phyloP scores from a whole-genome alignment of 1,140 invertebrate species.

The Brachystomella parvula region DNA sequence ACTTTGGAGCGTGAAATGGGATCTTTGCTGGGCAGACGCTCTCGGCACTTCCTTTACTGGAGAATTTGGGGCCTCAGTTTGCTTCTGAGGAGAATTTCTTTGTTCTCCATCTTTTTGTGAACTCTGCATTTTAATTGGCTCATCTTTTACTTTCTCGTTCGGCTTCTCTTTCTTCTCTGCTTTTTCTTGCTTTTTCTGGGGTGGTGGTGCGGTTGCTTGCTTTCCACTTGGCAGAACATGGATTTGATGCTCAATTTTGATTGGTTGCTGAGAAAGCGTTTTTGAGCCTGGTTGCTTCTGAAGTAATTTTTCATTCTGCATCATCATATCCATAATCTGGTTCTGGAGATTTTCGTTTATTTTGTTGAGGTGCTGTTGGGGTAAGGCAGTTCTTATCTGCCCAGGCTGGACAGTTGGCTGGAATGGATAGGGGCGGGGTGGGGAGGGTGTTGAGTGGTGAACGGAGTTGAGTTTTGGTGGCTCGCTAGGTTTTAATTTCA shows the following conservation, averaged over 20 bases:
- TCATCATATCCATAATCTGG: neutral
- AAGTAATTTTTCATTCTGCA: neutral
- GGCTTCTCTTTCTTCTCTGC: neutral
- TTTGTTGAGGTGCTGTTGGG: neutral
- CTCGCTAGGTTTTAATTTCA: neutral
- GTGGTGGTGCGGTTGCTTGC: neutral
- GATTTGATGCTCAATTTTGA: too few species aligned
- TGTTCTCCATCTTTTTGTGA: neutral
- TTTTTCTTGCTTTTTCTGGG: neutral
- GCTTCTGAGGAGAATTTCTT: neutral
- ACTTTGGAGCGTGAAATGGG: too few species aligned
- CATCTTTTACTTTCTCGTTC: neutral
- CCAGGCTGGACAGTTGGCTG: neutral
- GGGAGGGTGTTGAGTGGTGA: neutral
- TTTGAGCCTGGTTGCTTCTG: neutral
- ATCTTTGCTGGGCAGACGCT: too few species aligned
- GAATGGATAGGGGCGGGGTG: neutral
- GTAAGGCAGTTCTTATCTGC: neutral
- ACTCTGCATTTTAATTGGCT: neutral
- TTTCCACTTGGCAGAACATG: too few species aligned
- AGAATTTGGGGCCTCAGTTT: neutral
- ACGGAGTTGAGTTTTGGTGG: neutral
- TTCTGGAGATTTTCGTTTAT: constrained; percentile 2
- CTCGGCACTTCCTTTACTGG: too few species aligned
- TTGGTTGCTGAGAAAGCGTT: too few species aligned